Evolutionary conservation across 2,888 invertebrate species (phyloP).

Genomic region (Panzeria rudis): DNA sequence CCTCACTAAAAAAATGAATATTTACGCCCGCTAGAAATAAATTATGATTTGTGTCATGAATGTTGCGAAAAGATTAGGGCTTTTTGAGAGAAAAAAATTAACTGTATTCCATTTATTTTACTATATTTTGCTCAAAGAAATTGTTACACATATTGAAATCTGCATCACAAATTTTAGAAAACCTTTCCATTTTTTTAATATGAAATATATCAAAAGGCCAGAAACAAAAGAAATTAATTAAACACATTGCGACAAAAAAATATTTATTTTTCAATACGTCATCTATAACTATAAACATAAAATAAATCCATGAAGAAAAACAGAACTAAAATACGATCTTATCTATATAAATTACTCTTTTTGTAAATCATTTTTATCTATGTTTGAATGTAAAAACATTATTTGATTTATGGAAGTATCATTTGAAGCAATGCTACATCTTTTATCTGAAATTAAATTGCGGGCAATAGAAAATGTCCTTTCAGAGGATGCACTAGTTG

Average conservation of each 20-base stretch:
- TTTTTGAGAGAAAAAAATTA: no score
- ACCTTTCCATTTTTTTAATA: slow-evolving; percentile 26
- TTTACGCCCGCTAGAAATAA: no score
- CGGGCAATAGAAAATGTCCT: slow-evolving; percentile 59
- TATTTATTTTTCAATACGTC: slow-evolving; percentile 29
- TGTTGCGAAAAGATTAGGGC: no score
- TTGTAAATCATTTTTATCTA: slow-evolving; percentile 36
- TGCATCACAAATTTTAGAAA: slow-evolving; percentile 23
- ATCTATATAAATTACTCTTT: slow-evolving; percentile 23
- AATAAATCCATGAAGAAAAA: slow-evolving; percentile 29
- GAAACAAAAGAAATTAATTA: slow-evolving; percentile 25
- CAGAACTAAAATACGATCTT: slow-evolving; percentile 25
- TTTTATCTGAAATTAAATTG: slow-evolving; percentile 62
- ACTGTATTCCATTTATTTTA: no score
- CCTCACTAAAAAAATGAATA: neutral
- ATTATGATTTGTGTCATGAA: no score
- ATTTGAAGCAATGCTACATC: slow-evolving; percentile 32
- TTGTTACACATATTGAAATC: slow-evolving; percentile 11
- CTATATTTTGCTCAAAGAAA: no score
- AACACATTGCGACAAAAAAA: slow-evolving; percentile 27
- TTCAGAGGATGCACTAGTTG: slow-evolving; percentile 62
- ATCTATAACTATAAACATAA: slow-evolving; percentile 25
- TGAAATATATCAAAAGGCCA: slow-evolving; percentile 25
- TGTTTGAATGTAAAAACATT: slow-evolving; percentile 64
- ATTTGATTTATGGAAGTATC: slow-evolving; percentile 55